Evolutionary conservation across 2,113 vertebrate species (phyloP).

Genomic region (Pristiophorus japonicus): DNA sequence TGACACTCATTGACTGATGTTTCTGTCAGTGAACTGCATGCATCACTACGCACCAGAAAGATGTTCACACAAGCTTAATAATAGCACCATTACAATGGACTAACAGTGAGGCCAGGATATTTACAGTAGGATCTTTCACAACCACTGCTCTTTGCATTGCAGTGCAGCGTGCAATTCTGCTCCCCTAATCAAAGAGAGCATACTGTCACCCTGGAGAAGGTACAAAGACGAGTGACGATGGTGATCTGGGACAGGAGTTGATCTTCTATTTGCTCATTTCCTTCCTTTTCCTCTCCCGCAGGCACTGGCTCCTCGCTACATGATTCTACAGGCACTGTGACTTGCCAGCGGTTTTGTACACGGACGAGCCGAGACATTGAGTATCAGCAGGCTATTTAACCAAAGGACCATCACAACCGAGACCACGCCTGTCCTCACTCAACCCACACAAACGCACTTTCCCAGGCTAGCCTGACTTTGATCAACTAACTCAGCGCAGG

Average conservation of each 20-base stretch:
- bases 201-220: background rate
- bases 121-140: background rate
- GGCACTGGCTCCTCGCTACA: background rate
- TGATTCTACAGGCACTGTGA: too few relatives aligned
- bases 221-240: background rate
- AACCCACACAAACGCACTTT: background rate
- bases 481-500: too few relatives aligned
- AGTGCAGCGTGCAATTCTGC: too few relatives aligned
- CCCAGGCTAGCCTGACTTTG: background rate
- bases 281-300: background rate
- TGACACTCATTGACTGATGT: slow-evolving; percentile 13
- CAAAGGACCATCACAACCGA: background rate
- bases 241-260: background rate
- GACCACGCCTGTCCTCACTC: too few relatives aligned
- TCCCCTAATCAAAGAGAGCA: background rate
- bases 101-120: background rate
- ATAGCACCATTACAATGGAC: slow-evolving; percentile 17
- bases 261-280: background rate
- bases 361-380: background rate
- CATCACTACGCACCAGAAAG: slow-evolving; percentile 15
- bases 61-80: slow-evolving; percentile 32
- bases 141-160: background rate
- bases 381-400: background rate
- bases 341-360: too few relatives aligned
- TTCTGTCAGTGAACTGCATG: background rate